Evolutionary conservation across 2,888 invertebrate species (phyloP).

Genomic region (Euphydryas editha): DNA sequence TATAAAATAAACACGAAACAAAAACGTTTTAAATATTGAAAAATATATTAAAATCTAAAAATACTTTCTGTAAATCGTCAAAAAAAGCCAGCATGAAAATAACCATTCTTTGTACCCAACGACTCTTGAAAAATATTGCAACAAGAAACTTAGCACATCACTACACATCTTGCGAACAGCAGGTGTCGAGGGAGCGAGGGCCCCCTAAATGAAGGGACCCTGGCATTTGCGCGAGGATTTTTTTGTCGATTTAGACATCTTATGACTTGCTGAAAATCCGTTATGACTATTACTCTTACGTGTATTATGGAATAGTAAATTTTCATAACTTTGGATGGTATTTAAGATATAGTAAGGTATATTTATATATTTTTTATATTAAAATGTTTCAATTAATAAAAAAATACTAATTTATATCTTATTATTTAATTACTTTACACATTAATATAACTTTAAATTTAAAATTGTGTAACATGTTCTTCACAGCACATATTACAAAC

Average conservation of each 20-base stretch:
- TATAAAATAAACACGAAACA: not conserved
- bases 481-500: not conserved
- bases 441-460: not conserved
- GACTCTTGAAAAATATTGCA: conserved; percentile 35
- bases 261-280: conserved; percentile 43
- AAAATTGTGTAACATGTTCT: not conserved
- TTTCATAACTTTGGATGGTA: not conserved
- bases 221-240: conserved; percentile 44
- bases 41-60: not conserved
- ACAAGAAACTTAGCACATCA: conserved; percentile 47
- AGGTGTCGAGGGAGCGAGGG: conserved; percentile 46
- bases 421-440: too few species aligned
- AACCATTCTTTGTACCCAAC: conserved; percentile 25
- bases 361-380: not conserved
- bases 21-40: not conserved
- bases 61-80: not conserved
- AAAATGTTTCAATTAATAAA: too few species aligned
- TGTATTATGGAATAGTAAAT: conserved; percentile 18
- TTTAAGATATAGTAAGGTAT: not conserved
- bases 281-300: conserved; percentile 37
- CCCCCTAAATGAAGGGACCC: conserved; percentile 43
- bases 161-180: conserved; percentile 50
- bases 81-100: conserved; percentile 24
- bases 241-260: conserved; percentile 48
- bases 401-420: too few species aligned